Base-by-base conservation (phyloP, 2,797 vertebrate genomes). In the Sebastes vulpes region DNA sequence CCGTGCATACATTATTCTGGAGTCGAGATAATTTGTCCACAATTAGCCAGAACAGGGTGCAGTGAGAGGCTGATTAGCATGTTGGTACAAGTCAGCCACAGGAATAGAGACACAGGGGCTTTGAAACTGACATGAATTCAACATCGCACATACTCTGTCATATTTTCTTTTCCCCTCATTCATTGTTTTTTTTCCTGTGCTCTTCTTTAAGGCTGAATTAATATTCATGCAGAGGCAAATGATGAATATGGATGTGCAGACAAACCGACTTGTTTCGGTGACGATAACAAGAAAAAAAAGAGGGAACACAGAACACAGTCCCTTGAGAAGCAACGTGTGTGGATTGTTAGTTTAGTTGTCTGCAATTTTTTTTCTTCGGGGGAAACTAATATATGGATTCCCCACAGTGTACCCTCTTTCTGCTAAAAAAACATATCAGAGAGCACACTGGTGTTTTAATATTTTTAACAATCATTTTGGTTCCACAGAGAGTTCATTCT, bases 1-100 rank as follows among this genome's bases (percentile, higher is more conserved):
- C 84, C 81, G 75, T 58, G 92, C 90, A 95, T 95, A 92, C 64
- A 93, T 95, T 95, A 95, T 82, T 88, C 81, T 79, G 72, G 81
- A 92, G 93, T 86, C 84, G 87, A 91, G 85, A 95, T 91, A 85
- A 94, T 95, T 93, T 95, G 92, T 95, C 84, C 83, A 93, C 94
- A 95, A 92, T 95, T 94, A 95, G 91, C 79, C 80, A 79, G 84
- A 91, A 94, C 92, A 93, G 91, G 86, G 74, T 85, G 72, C 83
- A 84, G 91, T 46, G 78, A 87, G 86, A 83, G 75, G 75, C 91
- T 94, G 92, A 95, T 95, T 95, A 94, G 89, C 94, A 95, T 94
- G 93, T 92, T 83, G 87, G 86, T 89, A 92, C 92, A 93, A 90
- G 87, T 75, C 77, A 82, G 83, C 87, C 92, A 92, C 88, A 89